Conservation (phyloP, 2,888 invertebrate genomes). For the Nipponacmea schrenckii region DNA sequence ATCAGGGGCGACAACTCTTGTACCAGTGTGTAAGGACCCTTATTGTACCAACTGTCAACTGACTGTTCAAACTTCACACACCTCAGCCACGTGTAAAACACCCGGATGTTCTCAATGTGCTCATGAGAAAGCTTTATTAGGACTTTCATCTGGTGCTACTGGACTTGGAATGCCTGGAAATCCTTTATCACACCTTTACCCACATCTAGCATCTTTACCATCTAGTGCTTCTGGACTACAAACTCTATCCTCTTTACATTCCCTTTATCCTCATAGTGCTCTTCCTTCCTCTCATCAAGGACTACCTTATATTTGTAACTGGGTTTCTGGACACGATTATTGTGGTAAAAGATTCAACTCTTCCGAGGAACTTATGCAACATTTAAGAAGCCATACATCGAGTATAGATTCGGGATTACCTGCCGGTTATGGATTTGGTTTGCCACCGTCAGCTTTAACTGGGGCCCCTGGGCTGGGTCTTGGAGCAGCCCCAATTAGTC, state of each 20-base stretch:
- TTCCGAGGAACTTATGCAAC: slow-evolving; percentile 92
- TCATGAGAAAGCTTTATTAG: slow-evolving; percentile 75
- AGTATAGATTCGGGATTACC: slow-evolving; percentile 66
- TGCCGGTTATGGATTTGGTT: slow-evolving; percentile 53
- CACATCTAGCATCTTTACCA: slow-evolving; percentile 46
- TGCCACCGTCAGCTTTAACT: slow-evolving; percentile 43
- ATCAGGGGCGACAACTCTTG: slow-evolving; percentile 81
- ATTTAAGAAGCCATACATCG: slow-evolving; percentile 88
- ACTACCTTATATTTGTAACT: slow-evolving; percentile 81
- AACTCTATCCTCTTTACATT: slow-evolving; percentile 55
- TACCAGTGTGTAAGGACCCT: slow-evolving; percentile 95
- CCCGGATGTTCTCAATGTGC: slow-evolving; percentile 96
- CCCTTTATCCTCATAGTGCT: slow-evolving; percentile 41
- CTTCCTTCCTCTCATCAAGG: slow-evolving; percentile 47
- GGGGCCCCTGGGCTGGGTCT: slow-evolving; percentile 22
- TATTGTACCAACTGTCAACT: slow-evolving; percentile 95
- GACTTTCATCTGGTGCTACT: slow-evolving; percentile 37
- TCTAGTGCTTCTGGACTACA: slow-evolving; percentile 48
- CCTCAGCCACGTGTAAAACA: slow-evolving; percentile 79
- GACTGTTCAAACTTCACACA: slow-evolving; percentile 77
- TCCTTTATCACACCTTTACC: slow-evolving; percentile 48
- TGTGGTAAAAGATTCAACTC: slow-evolving; percentile 94
- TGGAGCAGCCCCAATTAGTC: slow-evolving; percentile 44
- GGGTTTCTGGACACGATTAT: slow-evolving; percentile 86
- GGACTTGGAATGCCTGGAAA: slow-evolving; percentile 48